These are phyloP conservation scores for Chesias legatella DNA, from an alignment of 2,888 invertebrate genomes.

Conservation along the genomic window DNA sequence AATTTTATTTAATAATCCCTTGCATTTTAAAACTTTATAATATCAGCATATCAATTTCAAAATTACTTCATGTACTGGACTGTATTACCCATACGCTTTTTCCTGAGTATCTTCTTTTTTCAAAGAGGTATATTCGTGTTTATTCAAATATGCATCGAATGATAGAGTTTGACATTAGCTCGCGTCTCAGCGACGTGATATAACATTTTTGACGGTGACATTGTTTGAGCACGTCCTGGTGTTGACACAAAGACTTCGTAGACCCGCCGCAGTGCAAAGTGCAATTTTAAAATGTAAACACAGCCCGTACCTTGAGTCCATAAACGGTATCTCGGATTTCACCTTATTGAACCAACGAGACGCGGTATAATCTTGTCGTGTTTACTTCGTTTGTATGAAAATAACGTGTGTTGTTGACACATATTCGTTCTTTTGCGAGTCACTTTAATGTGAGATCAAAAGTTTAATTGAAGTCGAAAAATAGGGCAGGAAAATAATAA, in stretches of 20 bases:
- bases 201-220: slow-evolving; percentile 70
- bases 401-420: slow-evolving; percentile 34
- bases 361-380: slow-evolving; percentile 49
- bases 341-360: slow-evolving; percentile 64
- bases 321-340: slow-evolving; percentile 72
- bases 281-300: slow-evolving; percentile 80
- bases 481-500: too few relatives aligned
- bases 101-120: too few relatives aligned
- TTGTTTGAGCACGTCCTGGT: slow-evolving; percentile 67
- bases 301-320: slow-evolving; percentile 68
- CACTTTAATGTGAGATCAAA: too few relatives aligned
- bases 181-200: slow-evolving; percentile 45
- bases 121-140: neutral
- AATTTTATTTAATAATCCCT: too few relatives aligned
- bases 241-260: slow-evolving; percentile 67
- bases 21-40: too few relatives aligned
- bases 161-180: slow-evolving; percentile 25
- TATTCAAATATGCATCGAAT: slow-evolving; percentile 21
- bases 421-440: slow-evolving; percentile 30
- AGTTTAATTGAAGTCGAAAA: too few relatives aligned
- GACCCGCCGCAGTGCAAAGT: slow-evolving; percentile 71
- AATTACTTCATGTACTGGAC: too few relatives aligned
- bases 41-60: too few relatives aligned
- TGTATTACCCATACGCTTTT: too few relatives aligned
- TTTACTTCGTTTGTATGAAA: slow-evolving; percentile 48